Base-by-base conservation (phyloP, 1,140 invertebrate species). In the Meloidogyne floridensis region DNA sequence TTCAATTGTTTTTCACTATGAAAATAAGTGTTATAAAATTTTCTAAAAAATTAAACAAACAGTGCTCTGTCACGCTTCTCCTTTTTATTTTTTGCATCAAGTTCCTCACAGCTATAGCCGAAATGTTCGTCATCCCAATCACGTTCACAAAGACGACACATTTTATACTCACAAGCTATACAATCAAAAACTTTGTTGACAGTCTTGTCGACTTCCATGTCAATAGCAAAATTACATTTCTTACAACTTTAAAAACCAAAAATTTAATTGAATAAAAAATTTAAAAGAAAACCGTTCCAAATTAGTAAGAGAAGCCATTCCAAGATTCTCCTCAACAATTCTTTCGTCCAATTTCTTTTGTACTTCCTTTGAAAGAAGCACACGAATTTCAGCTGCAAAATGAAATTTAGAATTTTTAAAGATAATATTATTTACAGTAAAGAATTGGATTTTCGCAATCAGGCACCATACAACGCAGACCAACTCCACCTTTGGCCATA, bases 111-210 rank as follows among this genome's bases (percentile, higher is more conserved):
- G 54, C 51, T 69, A 11, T 78, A 47, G 2, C 84, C 84, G 47
- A 85, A 77, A 77, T 85, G 84, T 53, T 84, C 83, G 42, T 84
- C 83, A 65, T 84, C 83, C 83, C 83, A 84, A 7, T 72, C 69
- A 42, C 75, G 51, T 69, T 84, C 78, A 69, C 83, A 84, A 59
- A 84, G n/a, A 7, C 83, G 83, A 59, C 83, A 84, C 43, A 82
- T 83, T 69, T 85, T 74, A 54, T 71, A 53, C 2, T 72, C 20
- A 80, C 83, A 84, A 9, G 70, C 86, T 0, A 75, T 59, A 32
- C 84, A 85, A 56, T 80, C 65, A 69, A 85, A 85, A 11, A 85
- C 84, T 80, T 85, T 85, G 59, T 84, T 81, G 70, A 84, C 75
- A 1, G 47, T 72, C 53, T 82, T 80, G 47, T 54, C 47, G 3